Evolutionary conservation across 2,888 invertebrate genomes (phyloP).

Genomic region (Thymelicus acteon): DNA sequence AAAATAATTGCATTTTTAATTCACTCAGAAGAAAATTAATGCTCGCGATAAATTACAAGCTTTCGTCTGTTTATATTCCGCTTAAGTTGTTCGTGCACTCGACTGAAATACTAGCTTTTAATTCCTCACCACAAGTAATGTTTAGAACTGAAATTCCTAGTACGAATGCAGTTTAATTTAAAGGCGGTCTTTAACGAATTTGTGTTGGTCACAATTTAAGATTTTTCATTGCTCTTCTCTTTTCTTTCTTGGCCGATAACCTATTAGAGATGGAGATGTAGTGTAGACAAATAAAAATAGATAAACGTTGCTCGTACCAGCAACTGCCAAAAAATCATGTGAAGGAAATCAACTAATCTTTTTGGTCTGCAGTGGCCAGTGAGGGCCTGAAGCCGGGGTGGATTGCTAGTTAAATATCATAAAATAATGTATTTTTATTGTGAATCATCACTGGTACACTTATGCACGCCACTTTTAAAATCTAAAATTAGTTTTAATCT

Average conservation of each 20-base stretch:
- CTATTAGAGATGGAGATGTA: neutral
- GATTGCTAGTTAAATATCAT: too few relatives aligned
- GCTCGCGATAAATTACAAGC: conserved; percentile 60
- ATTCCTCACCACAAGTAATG: conserved; percentile 14
- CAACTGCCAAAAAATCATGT: too few relatives aligned
- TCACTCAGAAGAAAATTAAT: conserved; percentile 64
- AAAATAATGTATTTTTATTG: too few relatives aligned
- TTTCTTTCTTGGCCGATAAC: too few relatives aligned
- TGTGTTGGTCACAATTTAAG: neutral
- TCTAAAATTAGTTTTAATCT: too few relatives aligned
- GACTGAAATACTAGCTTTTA: conserved; percentile 25
- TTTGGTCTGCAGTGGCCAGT: too few relatives aligned
- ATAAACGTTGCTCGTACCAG: too few relatives aligned
- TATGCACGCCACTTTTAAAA: too few relatives aligned
- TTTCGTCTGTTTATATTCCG: conserved; percentile 61
- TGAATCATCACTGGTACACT: too few relatives aligned
- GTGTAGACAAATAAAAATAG: too few relatives aligned
- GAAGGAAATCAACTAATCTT: too few relatives aligned
- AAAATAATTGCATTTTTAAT: conserved; percentile 55
- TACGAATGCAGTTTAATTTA: conserved; percentile 5
- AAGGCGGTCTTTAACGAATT: neutral
- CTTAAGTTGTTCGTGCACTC: conserved; percentile 54
- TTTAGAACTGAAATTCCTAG: conserved; percentile 9
- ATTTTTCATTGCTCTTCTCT: neutral
- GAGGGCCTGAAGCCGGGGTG: too few relatives aligned